Evolutionary conservation across 2,888 invertebrate species (phyloP).

Genomic region (Cheilosia impressa): DNA sequence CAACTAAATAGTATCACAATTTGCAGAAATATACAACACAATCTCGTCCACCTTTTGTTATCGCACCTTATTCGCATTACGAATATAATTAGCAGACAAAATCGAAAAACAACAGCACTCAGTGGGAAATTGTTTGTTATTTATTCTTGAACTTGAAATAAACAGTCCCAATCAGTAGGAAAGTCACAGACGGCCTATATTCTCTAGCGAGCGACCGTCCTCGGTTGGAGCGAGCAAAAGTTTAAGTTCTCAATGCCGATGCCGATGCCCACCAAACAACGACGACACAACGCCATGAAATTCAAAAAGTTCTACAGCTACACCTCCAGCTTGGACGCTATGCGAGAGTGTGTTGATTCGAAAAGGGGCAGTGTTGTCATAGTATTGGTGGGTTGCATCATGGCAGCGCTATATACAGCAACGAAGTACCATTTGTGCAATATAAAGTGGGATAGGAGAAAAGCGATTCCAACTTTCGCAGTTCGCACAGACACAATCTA

Average conservation of each 20-base stretch:
- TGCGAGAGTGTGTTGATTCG: slow-evolving; percentile 25
- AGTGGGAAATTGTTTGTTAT: slow-evolving; percentile 15
- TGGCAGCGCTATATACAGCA: slow-evolving; percentile 37
- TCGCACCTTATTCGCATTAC: slow-evolving; percentile 42
- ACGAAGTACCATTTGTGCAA: slow-evolving; percentile 36
- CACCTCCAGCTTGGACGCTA: slow-evolving; percentile 1
- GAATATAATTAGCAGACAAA: slow-evolving; percentile 23
- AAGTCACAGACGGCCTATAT: slow-evolving; percentile 75
- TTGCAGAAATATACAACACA: not conserved
- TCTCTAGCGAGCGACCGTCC: slow-evolving; percentile 57
- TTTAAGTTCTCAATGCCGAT: slow-evolving; percentile 70
- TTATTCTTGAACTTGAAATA: slow-evolving; percentile 73
- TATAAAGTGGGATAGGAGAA: slow-evolving; percentile 33
- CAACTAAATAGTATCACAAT: too few relatives aligned
- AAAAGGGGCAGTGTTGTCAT: slow-evolving; percentile 34
- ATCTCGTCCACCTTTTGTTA: slow-evolving; percentile 37
- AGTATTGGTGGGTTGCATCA: slow-evolving; percentile 65
- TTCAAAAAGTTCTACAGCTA: slow-evolving; percentile 61
- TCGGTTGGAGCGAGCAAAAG: slow-evolving; percentile 64
- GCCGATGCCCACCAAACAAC: not conserved
- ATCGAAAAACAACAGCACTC: not conserved
- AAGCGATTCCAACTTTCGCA: slow-evolving; percentile 12
- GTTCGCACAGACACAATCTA: slow-evolving; percentile 2
- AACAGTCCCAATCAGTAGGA: slow-evolving; percentile 69
- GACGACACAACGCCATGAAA: not conserved